These are phyloP conservation scores for Cheiracanthium punctorium DNA, from an alignment of 2,888 invertebrate species.

Conservation along the genomic window DNA sequence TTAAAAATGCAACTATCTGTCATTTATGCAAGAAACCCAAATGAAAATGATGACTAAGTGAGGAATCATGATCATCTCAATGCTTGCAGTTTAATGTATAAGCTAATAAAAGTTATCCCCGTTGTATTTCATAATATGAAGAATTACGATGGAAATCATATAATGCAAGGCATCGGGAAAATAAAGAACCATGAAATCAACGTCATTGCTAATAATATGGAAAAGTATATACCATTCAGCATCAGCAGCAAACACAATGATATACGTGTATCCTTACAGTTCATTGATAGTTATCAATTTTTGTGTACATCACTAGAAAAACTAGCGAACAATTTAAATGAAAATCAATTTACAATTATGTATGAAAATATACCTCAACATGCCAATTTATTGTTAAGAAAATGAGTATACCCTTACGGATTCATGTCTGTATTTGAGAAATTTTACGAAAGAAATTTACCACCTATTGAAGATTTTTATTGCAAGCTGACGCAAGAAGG, in stretches of 20 bases:
- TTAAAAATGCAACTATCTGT: too few species aligned
- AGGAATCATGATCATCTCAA: too few species aligned
- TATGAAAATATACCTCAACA: neutral
- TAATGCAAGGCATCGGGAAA: neutral
- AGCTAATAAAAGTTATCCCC: too few species aligned
- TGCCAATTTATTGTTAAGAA: neutral
- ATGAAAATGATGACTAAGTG: too few species aligned
- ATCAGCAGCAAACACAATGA: neutral
- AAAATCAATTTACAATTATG: neutral
- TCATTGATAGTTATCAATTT: neutral
- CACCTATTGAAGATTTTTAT: conserved; percentile 69
- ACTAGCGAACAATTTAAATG: neutral
- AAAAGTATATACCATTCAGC: neutral
- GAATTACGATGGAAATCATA: neutral
- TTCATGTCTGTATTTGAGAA: neutral
- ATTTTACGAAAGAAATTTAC: neutral
- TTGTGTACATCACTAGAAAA: neutral
- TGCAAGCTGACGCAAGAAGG: conserved; percentile 73
- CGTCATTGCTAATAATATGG: neutral
- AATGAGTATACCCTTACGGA: conserved; percentile 5
- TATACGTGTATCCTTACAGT: neutral
- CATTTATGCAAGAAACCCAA: too few species aligned
- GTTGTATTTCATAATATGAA: neutral
- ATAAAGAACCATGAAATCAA: neutral
- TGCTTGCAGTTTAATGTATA: too few species aligned